Percentiles rank a stretch among this genome's conserved stretches.
Evolutionary conservation across 2,797 vertebrate species (phyloP).

Genomic region (Crocidura indochinensis): DNA sequence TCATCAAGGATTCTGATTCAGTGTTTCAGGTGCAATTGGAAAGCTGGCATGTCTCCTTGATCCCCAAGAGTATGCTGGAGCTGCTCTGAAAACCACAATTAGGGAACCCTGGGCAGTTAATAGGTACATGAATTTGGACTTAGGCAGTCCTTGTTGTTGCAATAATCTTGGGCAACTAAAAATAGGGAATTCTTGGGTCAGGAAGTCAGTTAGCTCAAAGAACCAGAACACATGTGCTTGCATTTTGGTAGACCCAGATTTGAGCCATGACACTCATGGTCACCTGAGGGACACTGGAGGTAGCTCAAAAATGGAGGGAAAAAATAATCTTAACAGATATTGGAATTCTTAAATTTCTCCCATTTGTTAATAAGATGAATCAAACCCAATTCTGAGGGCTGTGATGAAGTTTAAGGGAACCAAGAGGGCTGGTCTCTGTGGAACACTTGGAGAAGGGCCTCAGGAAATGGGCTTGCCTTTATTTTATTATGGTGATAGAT

Average conservation of each 20-base stretch:
- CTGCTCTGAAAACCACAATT: not conserved
- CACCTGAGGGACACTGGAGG: too few species aligned
- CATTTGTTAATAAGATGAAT: not conserved
- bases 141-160: not conserved
- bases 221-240: too few species aligned
- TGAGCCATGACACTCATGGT: too few species aligned
- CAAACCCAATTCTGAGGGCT: not conserved
- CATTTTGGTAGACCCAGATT: too few species aligned
- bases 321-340: not conserved
- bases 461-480: not conserved
- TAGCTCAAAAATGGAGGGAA: too few species aligned
- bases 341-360: not conserved
- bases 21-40: not conserved
- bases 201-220: too few species aligned
- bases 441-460: not conserved
- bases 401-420: not conserved
- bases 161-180: not conserved
- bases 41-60: not conserved
- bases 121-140: not conserved
- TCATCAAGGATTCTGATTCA: not conserved
- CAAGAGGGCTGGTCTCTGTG: not conserved
- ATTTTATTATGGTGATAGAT: not conserved
- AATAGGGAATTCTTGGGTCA: too few species aligned
- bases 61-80: too few species aligned
- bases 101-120: rapidly evolving